Percentiles rank a stretch among this genome's conserved stretches.
phyloP scores from a whole-genome alignment of 2,797 vertebrate genomes.

The Florisuga fusca region DNA sequence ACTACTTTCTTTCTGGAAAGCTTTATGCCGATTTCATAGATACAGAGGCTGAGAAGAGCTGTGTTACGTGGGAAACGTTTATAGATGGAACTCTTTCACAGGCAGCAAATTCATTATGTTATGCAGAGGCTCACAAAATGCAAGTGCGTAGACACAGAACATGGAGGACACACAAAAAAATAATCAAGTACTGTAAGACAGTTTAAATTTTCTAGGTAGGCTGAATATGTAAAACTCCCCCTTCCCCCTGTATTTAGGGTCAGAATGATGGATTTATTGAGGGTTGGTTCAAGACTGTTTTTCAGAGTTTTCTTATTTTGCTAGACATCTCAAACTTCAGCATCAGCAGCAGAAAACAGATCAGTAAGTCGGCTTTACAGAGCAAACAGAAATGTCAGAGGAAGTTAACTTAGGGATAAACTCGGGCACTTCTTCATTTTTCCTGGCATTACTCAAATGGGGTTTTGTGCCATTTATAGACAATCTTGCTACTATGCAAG shows the following conservation, averaged over 20 bases:
- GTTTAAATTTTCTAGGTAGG: neutral
- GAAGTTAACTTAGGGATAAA: neutral
- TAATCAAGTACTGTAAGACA: neutral
- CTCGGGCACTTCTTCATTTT: neutral
- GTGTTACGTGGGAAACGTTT: neutral
- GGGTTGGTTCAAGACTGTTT: neutral
- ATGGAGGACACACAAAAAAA: neutral
- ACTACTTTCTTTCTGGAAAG: neutral
- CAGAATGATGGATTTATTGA: neutral
- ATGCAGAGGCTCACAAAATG: neutral
- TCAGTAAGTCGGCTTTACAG: neutral
- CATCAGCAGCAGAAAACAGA: neutral
- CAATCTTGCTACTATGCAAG: constrained; percentile 8
- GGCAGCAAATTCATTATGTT: neutral
- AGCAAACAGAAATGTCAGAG: neutral
- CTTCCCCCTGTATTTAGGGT: neutral
- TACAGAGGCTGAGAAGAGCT: neutral
- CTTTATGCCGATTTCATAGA: neutral
- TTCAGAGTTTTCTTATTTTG: neutral
- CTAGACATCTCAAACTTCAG: neutral
- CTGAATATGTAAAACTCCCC: neutral
- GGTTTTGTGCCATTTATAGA: neutral
- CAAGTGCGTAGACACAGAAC: neutral
- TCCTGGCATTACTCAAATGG: neutral
- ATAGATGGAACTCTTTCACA: neutral